Conservation (phyloP, 2,888 invertebrate species). For the Eupelmus urozonus region DNA sequence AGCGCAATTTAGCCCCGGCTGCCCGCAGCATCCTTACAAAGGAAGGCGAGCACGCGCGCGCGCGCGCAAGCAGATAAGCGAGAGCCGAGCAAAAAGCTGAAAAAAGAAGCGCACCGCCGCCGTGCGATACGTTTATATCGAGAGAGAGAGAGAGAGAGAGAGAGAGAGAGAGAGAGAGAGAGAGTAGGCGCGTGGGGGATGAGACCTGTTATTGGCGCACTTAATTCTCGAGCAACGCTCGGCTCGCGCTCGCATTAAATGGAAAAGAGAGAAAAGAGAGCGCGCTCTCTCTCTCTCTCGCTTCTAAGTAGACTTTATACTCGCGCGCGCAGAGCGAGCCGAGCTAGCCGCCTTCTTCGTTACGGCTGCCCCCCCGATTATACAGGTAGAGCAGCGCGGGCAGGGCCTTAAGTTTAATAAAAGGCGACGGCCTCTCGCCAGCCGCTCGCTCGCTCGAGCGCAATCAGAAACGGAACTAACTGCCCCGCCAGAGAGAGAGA, state of each 20-base stretch:
- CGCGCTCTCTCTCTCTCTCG: too few relatives aligned
- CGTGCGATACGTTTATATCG: slow-evolving; percentile 8
- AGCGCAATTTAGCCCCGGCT: slow-evolving; percentile 3
- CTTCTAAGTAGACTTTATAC: slow-evolving; percentile 28
- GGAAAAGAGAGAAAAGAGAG: not conserved
- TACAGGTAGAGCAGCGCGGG: not conserved
- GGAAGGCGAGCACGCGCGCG: slow-evolving; percentile 2
- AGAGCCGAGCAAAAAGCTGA: not conserved
- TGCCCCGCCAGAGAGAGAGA: not conserved
- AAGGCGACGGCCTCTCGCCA: slow-evolving; percentile 18
- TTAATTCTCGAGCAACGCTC: slow-evolving; percentile 20
- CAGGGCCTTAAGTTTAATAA: slow-evolving; percentile 5
- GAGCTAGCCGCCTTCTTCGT: not conserved
- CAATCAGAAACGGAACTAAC: slow-evolving; percentile 38
- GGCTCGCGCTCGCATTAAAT: slow-evolving; percentile 6
- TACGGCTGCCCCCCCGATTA: not conserved
- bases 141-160: not conserved
- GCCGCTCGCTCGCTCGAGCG: not conserved
- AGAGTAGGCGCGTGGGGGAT: not conserved
- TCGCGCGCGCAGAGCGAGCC: not conserved
- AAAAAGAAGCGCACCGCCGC: not conserved
- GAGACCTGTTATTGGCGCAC: slow-evolving; percentile 36
- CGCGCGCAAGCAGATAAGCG: slow-evolving; percentile 17
- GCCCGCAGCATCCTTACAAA: slow-evolving; percentile 13
- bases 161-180: not conserved